A percentile compares a stretch with the other conserved stretches of the same genome.
Conservation (phyloP, 2,113 vertebrate genomes). For the Okapia johnstoni region DNA sequence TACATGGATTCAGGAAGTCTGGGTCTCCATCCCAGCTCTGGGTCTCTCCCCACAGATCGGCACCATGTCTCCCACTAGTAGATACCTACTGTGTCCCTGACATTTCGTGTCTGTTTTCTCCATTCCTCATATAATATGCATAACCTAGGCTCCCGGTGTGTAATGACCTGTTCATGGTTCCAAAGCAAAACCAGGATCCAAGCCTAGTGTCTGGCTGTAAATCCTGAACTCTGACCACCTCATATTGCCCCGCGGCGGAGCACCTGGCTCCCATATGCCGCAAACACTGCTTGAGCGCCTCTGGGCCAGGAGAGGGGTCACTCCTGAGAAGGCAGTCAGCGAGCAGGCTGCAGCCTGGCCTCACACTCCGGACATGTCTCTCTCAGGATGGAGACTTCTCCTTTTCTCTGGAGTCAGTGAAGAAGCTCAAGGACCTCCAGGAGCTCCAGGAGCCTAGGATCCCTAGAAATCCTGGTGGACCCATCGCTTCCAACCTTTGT, state of each 20-base stretch:
- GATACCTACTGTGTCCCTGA: not conserved
- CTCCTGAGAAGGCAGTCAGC: not conserved
- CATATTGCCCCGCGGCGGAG: not conserved
- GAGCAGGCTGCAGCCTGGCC: not conserved
- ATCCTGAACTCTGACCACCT: not conserved
- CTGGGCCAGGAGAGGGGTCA: not conserved
- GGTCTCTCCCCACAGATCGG: not conserved
- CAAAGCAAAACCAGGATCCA: not conserved
- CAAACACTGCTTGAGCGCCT: not conserved
- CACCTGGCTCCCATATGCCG: not conserved
- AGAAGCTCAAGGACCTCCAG: conserved; percentile 77
- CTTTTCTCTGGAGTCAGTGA: conserved; percentile 83
- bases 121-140: not conserved
- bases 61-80: not conserved
- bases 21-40: not conserved
- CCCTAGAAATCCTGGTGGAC: not conserved
- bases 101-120: not conserved
- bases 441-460: not conserved
- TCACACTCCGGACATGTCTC: not conserved
- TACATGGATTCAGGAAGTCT: not conserved
- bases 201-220: not conserved
- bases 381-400: conserved; percentile 80
- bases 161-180: not conserved
- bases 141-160: not conserved
- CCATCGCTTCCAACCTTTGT: conserved; percentile 28